Evolutionary conservation across 2,797 vertebrate species (phyloP).

Genomic region (Eulemur coronatus): DNA sequence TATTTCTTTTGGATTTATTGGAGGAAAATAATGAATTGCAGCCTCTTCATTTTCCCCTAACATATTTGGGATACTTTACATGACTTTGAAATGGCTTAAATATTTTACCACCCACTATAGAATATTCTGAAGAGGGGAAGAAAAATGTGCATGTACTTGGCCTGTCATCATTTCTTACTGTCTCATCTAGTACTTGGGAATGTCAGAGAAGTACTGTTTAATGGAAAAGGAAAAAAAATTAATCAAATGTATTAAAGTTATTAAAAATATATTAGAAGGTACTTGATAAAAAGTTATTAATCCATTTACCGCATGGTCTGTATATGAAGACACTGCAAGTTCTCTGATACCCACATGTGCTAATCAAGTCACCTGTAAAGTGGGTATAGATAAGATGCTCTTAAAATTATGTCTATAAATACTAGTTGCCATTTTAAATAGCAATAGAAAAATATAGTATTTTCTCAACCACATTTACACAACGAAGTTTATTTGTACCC

Average conservation of each 20-base stretch:
- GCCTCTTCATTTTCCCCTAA: constrained; percentile 79
- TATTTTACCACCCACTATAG: constrained; percentile 85
- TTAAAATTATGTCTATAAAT: background rate
- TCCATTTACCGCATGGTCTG: background rate
- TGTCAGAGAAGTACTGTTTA: background rate
- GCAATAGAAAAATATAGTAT: background rate
- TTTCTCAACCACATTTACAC: background rate
- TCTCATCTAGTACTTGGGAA: background rate
- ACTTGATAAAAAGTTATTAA: constrained; percentile 52
- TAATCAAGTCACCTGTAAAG: constrained; percentile 44
- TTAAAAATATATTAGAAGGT: background rate
- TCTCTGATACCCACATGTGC: constrained; percentile 47
- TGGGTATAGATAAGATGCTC: constrained; percentile 14
- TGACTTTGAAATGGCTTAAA: constrained; percentile 88
- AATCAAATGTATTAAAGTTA: constrained; percentile 1
- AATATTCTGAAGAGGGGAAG: constrained; percentile 80
- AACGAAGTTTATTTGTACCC: background rate
- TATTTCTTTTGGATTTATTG: constrained; percentile 71
- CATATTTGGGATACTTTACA: constrained; percentile 89
- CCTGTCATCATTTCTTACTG: constrained; percentile 22
- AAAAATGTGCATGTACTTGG: constrained; percentile 51
- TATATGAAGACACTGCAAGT: constrained; percentile 24
- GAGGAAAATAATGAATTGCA: constrained; percentile 71
- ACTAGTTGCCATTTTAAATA: constrained; percentile 25
- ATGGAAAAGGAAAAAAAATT: constrained; percentile 49